Evolutionary conservation across 2,113 vertebrate genomes (phyloP), one percentile per base, ranked within the genome.

Genomic region (Misgurnus mizolepis): DNA sequence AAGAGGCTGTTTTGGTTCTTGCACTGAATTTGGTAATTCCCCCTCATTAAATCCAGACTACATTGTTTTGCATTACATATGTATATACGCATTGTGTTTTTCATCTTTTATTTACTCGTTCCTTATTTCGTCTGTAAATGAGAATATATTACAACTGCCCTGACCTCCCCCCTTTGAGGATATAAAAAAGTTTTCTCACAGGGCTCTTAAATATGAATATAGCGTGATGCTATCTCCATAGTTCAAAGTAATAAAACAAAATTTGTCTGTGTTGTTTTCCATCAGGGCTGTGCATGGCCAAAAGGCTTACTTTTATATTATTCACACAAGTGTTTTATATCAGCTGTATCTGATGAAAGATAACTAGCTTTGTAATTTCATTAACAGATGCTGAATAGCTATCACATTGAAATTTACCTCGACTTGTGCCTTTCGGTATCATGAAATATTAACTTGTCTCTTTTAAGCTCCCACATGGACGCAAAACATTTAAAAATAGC

Each of bases 1-100:
- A 74, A 76, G 85, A 82, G 80, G 47, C 73, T 84, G 81, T 81
- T 80, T 81, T 49, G 34, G 55, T 60, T 71, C 17, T 53, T 61
- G 8, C 15, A 7, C 55, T 34, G 27, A 34, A n/a, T n/a, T n/a
- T n/a, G n/a, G 27, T 34, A 34, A 34, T 34, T 34, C 27, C 27
- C 27, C 27, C 27, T 34, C 47, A 53, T 50, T 49, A 69, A 62
- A 55, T 58, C 27, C 27, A 34, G 27, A 72, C 45, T 66, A 53
- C 77, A 64, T 4, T 80, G 58, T 58, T 67, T 74, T 73, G 65
- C 67, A 55, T 58, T 47, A 65, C 47, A 34, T 65, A 40, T 34
- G 3, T 34, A 3, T 34, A 34, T 34, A 47, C 45, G 10, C 10
- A 9, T 7, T 10, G 3, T 58, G 68, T 70, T 70, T 70, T 70